Conservation (phyloP, 2,888 invertebrate species). For the Agrochola macilenta region DNA sequence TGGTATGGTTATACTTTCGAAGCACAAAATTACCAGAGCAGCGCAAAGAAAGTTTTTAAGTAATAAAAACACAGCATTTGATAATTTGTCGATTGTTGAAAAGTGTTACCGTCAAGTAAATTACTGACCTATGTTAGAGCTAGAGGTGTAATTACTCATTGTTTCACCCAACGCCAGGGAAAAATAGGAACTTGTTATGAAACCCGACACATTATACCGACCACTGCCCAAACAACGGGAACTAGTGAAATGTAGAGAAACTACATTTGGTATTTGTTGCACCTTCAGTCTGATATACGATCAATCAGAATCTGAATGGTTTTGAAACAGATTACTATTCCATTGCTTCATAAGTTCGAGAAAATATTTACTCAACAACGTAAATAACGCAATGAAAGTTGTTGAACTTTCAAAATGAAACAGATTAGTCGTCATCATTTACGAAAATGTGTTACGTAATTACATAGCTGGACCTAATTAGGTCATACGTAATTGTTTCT, state of each 20-base stretch:
- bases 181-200: conserved; percentile 49
- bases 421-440: too few relatives aligned
- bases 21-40: background rate
- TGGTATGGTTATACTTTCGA: background rate
- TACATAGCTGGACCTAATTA: background rate
- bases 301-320: too few relatives aligned
- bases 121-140: conserved; percentile 49
- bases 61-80: conserved; percentile 20
- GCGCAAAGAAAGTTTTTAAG: conserved; percentile 19
- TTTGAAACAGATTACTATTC: too few relatives aligned
- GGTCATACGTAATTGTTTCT: background rate
- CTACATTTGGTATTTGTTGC: background rate
- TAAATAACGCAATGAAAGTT: too few relatives aligned
- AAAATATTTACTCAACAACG: too few relatives aligned
- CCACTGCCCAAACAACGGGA: conserved; percentile 31
- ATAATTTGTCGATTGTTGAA: conserved; percentile 32
- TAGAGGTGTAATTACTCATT: conserved; percentile 37
- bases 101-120: conserved; percentile 20
- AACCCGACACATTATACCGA: conserved; percentile 32
- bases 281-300: background rate
- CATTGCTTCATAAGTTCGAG: too few relatives aligned
- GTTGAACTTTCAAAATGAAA: too few relatives aligned
- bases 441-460: too few relatives aligned
- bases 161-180: conserved; percentile 41
- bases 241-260: conserved; percentile 14